Conservation (phyloP, 2,113 vertebrate genomes). For the Mesembrinibis cayennensis region DNA sequence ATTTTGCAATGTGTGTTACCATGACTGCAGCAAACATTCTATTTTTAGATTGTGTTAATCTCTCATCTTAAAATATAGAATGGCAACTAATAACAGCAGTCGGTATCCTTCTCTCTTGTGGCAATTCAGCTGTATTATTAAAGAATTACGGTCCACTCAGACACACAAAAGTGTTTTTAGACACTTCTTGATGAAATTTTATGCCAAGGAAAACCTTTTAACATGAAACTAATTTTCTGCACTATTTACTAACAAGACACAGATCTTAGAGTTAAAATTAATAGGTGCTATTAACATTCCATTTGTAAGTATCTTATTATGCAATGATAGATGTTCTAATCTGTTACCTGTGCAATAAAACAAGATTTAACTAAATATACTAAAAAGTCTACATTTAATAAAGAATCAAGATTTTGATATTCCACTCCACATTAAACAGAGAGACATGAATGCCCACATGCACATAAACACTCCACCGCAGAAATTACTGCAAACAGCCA, state of each 20-base stretch:
- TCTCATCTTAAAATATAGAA: slow-evolving; percentile 44
- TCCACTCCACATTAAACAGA: not conserved
- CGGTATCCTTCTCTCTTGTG: slow-evolving; percentile 16
- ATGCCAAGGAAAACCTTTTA: not conserved
- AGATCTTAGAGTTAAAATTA: not conserved
- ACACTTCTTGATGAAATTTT: not conserved
- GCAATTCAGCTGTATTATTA: slow-evolving; percentile 36
- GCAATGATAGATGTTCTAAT: not conserved
- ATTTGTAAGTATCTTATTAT: not conserved
- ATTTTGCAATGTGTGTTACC: slow-evolving; percentile 24
- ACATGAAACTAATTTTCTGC: not conserved
- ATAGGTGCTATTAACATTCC: not conserved
- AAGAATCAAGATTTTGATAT: not conserved
- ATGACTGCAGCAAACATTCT: slow-evolving; percentile 39
- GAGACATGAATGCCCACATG: not conserved
- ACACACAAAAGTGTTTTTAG: not conserved
- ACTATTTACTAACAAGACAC: not conserved
- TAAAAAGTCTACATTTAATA: not conserved
- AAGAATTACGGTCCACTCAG: not conserved
- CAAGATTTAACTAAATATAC: not conserved
- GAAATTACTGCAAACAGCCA: not conserved
- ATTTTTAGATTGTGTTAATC: slow-evolving; percentile 61
- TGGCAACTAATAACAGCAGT: not conserved
- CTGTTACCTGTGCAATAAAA: slow-evolving; percentile 7
- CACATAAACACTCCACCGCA: not conserved